Conservation (phyloP, 1,140 invertebrate species). For the Drosophila mojavensis region DNA sequence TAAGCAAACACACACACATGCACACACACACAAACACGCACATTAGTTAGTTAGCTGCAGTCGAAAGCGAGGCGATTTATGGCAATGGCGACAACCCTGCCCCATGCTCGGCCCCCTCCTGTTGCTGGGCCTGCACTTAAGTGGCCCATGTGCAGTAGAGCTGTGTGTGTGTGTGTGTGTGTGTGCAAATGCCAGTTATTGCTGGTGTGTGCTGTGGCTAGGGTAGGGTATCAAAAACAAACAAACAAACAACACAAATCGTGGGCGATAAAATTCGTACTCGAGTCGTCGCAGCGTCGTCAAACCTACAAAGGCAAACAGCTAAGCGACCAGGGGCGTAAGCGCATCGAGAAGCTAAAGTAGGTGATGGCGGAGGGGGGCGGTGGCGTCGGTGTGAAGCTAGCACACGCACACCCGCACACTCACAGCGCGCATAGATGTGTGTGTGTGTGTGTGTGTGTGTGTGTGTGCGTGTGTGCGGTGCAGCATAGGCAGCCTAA, state of each 20-base stretch:
- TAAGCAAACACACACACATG: constrained; percentile 1
- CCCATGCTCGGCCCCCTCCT: background rate
- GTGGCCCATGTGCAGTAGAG: constrained; percentile 29
- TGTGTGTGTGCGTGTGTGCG: background rate
- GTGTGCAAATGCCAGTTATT: constrained; percentile 22
- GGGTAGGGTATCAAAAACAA: constrained; percentile 70
- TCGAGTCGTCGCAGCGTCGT: constrained; percentile 44
- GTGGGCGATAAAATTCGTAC: constrained; percentile 77
- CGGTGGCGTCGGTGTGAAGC: background rate
- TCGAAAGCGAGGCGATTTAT: constrained; percentile 26
- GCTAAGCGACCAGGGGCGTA: constrained; percentile 17
- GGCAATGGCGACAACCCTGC: constrained; percentile 28
- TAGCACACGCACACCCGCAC: background rate
- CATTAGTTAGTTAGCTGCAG: constrained; percentile 23
- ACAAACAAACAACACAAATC: constrained; percentile 66
- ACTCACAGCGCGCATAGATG: background rate
- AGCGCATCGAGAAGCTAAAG: background rate
- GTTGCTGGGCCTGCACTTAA: constrained; percentile 32
- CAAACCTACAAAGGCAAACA: constrained; percentile 18
- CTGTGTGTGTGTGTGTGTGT: constrained; percentile 6
- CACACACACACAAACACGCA: constrained; percentile 15
- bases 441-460: background rate
- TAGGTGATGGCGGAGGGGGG: background rate
- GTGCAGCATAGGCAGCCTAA: background rate
- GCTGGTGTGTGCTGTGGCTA: constrained; percentile 28